Percentiles rank a stretch among this genome's conserved stretches.
Conservation (phyloP, 2,888 invertebrate genomes). For the Boloria euphrosyne region DNA sequence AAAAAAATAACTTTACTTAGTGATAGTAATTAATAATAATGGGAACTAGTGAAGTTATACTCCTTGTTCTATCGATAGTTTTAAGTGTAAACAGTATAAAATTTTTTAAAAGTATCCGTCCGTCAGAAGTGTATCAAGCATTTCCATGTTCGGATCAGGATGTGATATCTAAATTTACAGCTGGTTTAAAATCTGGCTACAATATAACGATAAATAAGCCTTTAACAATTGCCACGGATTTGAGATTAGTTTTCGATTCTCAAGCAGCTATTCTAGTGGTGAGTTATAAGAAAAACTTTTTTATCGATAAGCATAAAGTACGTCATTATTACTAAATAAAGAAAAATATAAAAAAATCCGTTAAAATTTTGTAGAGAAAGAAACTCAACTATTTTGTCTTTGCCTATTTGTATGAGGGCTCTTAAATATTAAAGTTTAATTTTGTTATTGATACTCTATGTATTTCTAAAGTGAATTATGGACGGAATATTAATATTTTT, state of each 20-base stretch:
- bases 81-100: constrained; percentile 28
- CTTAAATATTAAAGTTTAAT: too few relatives aligned
- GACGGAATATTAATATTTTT: too few relatives aligned
- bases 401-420: too few relatives aligned
- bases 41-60: neutral
- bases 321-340: neutral
- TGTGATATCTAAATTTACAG: constrained; percentile 19
- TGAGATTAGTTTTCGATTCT: constrained; percentile 29
- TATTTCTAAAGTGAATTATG: too few relatives aligned
- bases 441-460: too few relatives aligned
- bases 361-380: too few relatives aligned
- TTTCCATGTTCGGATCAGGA: constrained; percentile 17
- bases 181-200: constrained; percentile 26
- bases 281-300: neutral
- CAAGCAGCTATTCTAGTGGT: constrained; percentile 28
- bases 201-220: constrained; percentile 29
- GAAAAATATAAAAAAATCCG: neutral
- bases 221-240: constrained; percentile 15
- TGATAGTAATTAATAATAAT: constrained; percentile 3
- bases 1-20: neutral
- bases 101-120: constrained; percentile 23
- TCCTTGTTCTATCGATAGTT: constrained; percentile 13
- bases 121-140: neutral
- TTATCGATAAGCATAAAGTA: neutral
- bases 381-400: too few relatives aligned